Evolutionary conservation across 2,888 invertebrate genomes (phyloP), one percentile per base, ranked within the genome.

Genomic region (Andrena camellia): DNA sequence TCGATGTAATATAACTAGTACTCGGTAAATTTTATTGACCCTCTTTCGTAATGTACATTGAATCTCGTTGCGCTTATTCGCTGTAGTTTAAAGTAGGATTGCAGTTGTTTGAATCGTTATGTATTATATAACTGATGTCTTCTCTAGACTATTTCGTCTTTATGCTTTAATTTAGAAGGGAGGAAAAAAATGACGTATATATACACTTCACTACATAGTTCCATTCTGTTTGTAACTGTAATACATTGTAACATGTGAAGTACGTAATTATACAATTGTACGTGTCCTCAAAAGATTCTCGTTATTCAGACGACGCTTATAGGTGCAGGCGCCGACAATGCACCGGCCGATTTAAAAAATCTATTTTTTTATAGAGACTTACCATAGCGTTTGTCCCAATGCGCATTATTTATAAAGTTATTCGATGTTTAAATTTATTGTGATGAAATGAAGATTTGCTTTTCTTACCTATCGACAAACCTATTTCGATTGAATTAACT

Each of bases 21-120:
- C 23, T 31, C 20, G 23, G 3, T 10, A 57, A 48, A 42, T 57
- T 23, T 48, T 57, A 67, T 7, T 31, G 48, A 67, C 67, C 10
- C 42, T 8, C 23, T 67, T 31, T n/a, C n/a, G 6, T 31, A 57
- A 52, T 23, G 50, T 17, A 33, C n/a, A 10, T 72, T 52, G 17
- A 72, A 72, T 52, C 26, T 52, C n/a, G 60, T 52, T 63, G 1
- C 26, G 13, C 13, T 33, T 52, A 35, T 62, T 62, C 26, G 13
- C n/a, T 26, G 23, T 13, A 52, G 33, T 63, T 72, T 23, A 17
- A 54, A 23, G 31, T 57, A 6, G 42, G 42, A 26, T 57, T 67
- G 23, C 31, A 54, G 4, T 42, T 54, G n/a, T 33, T 57, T 48
- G 10, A 23, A 35, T 20, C 59, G 57, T 59, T 74, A n/a, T 50